These are phyloP conservation scores for Odontomyia ornata DNA, from an alignment of 2,888 invertebrate species.

Conservation along the genomic window DNA sequence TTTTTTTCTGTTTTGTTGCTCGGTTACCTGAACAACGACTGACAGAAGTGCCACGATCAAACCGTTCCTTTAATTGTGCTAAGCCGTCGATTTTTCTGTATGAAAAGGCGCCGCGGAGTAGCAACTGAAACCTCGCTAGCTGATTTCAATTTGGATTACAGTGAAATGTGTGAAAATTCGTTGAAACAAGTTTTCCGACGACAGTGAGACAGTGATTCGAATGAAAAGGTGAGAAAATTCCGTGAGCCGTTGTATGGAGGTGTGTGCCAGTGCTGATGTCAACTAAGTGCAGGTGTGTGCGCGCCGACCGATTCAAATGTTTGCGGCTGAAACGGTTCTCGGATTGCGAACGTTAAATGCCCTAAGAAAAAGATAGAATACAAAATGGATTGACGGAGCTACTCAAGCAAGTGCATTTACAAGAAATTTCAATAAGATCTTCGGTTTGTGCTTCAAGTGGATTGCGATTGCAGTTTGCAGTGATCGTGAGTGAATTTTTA, in stretches of 20 bases:
- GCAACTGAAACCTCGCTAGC: no score
- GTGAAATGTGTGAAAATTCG: conserved; percentile 12
- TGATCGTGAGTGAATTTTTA: conserved; percentile 10
- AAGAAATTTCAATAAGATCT: not conserved
- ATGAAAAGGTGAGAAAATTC: conserved; percentile 18
- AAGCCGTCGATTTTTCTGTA: no score
- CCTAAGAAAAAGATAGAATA: no score
- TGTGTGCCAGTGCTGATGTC: conserved; percentile 33
- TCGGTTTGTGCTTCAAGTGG: not conserved
- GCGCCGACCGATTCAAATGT: conserved; percentile 53
- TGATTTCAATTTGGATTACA: conserved; percentile 41
- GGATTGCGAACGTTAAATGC: conserved; percentile 4
- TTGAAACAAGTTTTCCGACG: not conserved
- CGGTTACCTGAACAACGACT: no score
- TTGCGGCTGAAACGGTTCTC: not conserved
- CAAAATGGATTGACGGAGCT: conserved; percentile 10
- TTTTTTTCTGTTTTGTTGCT: no score
- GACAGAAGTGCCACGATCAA: no score
- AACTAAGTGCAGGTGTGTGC: conserved; percentile 48
- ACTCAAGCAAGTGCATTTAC: not conserved
- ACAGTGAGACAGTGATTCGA: no score
- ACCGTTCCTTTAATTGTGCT: no score
- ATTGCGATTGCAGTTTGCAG: not conserved
- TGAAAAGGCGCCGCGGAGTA: no score
- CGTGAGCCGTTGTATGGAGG: not conserved